Evolutionary conservation across 2,113 vertebrate species (phyloP).

Genomic region (Columba janthina): DNA sequence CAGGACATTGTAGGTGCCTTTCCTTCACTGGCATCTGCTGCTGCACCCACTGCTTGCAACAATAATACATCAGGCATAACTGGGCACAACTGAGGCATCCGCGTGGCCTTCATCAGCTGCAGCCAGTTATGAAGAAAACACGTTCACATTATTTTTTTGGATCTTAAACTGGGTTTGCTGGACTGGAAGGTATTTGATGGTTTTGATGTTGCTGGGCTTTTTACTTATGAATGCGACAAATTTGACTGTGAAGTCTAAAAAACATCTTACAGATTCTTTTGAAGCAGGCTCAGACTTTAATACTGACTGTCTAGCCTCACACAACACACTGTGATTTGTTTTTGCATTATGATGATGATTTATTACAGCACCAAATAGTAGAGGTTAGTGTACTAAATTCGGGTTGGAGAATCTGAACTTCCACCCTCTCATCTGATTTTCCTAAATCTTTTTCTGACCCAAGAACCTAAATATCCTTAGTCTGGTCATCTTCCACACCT

Average conservation of each 20-base stretch:
- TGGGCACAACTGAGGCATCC: neutral
- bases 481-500: neutral
- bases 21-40: neutral
- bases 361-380: neutral
- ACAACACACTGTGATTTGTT: neutral
- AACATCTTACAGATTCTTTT: neutral
- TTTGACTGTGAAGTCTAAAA: neutral
- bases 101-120: fast-evolving
- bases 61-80: neutral
- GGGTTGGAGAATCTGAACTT: neutral
- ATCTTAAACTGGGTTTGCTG: neutral
- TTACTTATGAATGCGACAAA: neutral
- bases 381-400: neutral
- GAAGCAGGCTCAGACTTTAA: neutral
- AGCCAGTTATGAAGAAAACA: neutral
- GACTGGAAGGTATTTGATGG: neutral
- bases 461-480: neutral
- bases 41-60: neutral
- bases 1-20: neutral
- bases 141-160: neutral
- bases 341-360: neutral
- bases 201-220: neutral
- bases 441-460: neutral
- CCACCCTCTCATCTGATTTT: neutral
- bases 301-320: neutral